Conservation (phyloP, 2,113 vertebrate species). For the Brachypodius melanocephalos region DNA sequence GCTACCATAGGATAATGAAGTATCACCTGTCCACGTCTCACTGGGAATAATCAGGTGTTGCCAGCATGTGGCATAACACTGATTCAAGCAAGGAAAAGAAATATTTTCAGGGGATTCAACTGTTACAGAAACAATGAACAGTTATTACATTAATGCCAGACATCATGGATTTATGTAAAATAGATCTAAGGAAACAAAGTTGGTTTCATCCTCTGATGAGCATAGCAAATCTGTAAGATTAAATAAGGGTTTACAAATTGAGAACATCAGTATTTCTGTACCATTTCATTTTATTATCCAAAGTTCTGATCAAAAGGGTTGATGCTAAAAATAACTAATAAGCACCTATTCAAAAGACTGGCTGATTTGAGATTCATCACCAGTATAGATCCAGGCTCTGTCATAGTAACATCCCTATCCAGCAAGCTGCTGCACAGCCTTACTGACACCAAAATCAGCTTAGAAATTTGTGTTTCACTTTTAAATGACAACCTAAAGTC, state of each 20-base stretch:
- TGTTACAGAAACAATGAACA: neutral
- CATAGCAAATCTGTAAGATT: neutral
- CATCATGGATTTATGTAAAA: neutral
- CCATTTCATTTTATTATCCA: neutral
- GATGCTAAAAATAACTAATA: neutral
- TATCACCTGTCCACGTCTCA: neutral
- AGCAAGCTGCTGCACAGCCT: neutral
- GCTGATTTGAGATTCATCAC: neutral
- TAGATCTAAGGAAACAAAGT: neutral
- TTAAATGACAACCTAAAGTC: neutral
- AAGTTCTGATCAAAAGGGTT: neutral
- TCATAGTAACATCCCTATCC: neutral
- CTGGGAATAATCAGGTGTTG: neutral
- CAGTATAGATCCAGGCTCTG: neutral
- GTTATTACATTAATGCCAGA: neutral
- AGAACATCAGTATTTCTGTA: neutral
- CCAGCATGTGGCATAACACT: neutral
- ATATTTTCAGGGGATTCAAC: neutral
- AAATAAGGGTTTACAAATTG: neutral
- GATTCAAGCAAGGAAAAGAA: neutral
- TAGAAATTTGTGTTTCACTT: neutral
- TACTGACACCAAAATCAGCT: neutral
- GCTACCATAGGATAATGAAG: neutral
- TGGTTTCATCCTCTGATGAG: neutral
- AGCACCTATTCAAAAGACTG: neutral